Percentiles rank a stretch among this genome's conserved stretches.
Conservation (phyloP, 2,888 invertebrate species). For the Anagyrus pseudococci region DNA sequence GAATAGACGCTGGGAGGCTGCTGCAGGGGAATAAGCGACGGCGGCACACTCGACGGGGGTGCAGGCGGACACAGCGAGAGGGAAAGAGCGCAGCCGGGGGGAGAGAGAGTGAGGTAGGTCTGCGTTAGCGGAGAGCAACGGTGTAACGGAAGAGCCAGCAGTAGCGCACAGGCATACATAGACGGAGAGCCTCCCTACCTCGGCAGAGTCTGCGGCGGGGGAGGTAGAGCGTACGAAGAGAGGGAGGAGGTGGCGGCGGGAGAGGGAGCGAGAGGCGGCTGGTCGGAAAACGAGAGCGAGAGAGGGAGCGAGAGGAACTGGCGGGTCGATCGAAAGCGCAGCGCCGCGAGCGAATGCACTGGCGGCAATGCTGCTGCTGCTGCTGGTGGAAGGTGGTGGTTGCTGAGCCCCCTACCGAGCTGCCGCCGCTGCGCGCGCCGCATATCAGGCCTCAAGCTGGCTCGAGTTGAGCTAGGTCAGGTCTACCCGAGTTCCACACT, state of each 20-base stretch:
- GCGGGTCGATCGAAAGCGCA: slow-evolving; percentile 61
- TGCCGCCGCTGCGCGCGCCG: slow-evolving; percentile 47
- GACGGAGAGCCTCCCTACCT: no score
- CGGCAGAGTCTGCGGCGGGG: not conserved
- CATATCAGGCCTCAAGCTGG: slow-evolving; percentile 55
- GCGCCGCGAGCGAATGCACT: no score
- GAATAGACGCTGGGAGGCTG: no score
- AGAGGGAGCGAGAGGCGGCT: slow-evolving; percentile 49
- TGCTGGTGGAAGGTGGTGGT: slow-evolving; percentile 45
- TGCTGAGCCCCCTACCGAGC: no score
- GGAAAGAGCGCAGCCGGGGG: slow-evolving; percentile 29
- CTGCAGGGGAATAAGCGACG: no score
- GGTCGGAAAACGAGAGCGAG: slow-evolving; percentile 42
- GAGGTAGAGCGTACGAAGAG: not conserved
- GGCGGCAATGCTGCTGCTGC: slow-evolving; percentile 42
- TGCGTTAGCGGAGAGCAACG: not conserved
- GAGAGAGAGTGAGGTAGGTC: slow-evolving; percentile 27
- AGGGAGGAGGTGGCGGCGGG: slow-evolving; percentile 17
- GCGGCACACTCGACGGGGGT: no score
- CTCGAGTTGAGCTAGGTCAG: slow-evolving; percentile 62
- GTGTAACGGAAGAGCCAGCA: no score
- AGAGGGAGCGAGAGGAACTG: slow-evolving; percentile 49
- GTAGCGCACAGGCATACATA: no score
- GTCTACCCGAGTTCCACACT: slow-evolving; percentile 60
- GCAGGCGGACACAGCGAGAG: slow-evolving; percentile 24